Percentiles rank a stretch among this genome's conserved stretches.
Evolutionary conservation across 2,113 vertebrate genomes (phyloP).

Genomic region (Seriola rivoliana): DNA sequence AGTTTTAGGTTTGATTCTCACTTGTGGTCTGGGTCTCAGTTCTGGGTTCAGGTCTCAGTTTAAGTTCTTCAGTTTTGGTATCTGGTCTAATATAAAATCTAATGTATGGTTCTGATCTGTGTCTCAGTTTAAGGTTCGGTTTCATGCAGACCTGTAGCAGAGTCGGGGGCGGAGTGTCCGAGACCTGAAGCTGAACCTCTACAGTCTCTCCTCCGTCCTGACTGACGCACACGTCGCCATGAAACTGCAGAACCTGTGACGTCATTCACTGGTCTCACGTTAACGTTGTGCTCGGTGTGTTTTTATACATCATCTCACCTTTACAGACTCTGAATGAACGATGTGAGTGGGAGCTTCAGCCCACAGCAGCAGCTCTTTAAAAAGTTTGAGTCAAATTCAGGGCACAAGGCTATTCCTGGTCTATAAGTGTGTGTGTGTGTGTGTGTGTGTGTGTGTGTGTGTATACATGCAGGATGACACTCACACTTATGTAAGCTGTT

Average conservation of each 20-base stretch:
- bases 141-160: not conserved
- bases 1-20: no score
- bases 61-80: no score
- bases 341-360: constrained; percentile 61
- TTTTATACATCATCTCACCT: constrained; percentile 21
- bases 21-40: not conserved
- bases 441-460: constrained; percentile 8
- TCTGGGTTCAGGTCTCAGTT: not conserved
- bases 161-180: no score
- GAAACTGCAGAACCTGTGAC: no score
- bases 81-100: no score
- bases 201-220: no score
- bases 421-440: not conserved
- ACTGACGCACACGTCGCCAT: no score
- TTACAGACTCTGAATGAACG: constrained; percentile 46
- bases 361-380: constrained; percentile 40
- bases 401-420: constrained; percentile 61
- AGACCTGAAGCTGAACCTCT: no score
- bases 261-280: not conserved
- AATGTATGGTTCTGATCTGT: not conserved
- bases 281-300: not conserved
- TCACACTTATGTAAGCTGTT: constrained; percentile 61
- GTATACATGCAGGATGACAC: constrained; percentile 17
- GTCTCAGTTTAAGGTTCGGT: not conserved
- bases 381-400: constrained; percentile 55